These are phyloP conservation scores for Ailurus styani DNA, from an alignment of 2,113 vertebrate genomes.

Conservation along the genomic window DNA sequence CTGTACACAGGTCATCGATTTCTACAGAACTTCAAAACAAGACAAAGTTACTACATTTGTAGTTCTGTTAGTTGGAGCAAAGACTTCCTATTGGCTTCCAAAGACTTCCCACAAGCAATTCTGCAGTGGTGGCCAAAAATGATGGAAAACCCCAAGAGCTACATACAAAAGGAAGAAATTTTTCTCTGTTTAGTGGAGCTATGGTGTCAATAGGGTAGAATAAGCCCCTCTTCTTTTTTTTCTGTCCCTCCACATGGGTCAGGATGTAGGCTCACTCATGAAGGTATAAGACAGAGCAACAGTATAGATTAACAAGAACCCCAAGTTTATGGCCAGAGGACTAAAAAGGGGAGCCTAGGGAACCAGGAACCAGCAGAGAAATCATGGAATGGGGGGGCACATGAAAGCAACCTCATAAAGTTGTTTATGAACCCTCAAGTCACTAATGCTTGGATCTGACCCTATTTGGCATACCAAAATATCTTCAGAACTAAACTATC, in stretches of 20 bases:
- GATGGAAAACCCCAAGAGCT: not conserved
- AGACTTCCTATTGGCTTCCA: not conserved
- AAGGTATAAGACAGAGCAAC: not conserved
- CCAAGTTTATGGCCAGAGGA: not conserved
- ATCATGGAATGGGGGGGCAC: not conserved
- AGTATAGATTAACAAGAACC: not conserved
- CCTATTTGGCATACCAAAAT: not conserved
- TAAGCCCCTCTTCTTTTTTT: not conserved
- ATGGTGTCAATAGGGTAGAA: not conserved
- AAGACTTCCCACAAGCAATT: not conserved
- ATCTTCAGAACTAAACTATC: not conserved
- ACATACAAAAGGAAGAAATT: not conserved
- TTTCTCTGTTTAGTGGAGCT: not conserved
- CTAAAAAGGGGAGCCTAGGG: not conserved
- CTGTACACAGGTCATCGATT: not conserved
- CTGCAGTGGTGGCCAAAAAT: not conserved
- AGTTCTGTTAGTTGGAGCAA: not conserved
- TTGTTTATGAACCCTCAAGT: not conserved
- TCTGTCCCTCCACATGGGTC: not conserved
- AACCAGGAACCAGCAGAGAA: not conserved
- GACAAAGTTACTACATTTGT: not conserved
- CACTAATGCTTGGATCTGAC: not conserved
- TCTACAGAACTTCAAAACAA: slow-evolving; percentile 14
- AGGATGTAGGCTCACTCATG: not conserved
- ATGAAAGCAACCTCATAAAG: not conserved